Percentiles rank a stretch among this genome's conserved stretches.
Conservation (phyloP, 2,888 invertebrate species). For the Agrotis clavis region DNA sequence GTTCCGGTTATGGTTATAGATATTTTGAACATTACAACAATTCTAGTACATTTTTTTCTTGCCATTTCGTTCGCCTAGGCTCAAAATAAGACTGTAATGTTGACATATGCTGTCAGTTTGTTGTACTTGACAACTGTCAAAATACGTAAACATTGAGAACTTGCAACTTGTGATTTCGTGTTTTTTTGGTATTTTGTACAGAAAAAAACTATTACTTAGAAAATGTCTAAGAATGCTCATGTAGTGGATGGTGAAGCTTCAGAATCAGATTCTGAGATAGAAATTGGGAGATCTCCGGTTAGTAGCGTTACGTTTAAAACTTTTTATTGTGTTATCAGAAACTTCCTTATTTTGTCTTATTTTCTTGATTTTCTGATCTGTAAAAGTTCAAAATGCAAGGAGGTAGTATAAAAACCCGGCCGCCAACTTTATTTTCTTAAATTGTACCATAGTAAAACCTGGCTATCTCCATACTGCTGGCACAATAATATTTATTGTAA, state of each 20-base stretch:
- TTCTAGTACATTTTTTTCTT: neutral
- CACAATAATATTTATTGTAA: neutral
- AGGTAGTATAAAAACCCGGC: neutral
- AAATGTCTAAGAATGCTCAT: slow-evolving; percentile 80
- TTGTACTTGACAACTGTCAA: slow-evolving; percentile 16
- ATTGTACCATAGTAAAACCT: neutral
- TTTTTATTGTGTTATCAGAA: neutral
- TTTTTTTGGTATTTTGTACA: no score
- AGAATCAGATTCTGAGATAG: slow-evolving; percentile 86
- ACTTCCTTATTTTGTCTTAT: neutral
- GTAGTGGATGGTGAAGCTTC: slow-evolving; percentile 88
- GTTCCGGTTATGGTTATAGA: neutral
- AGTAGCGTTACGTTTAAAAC: slow-evolving; percentile 48
- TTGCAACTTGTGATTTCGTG: neutral
- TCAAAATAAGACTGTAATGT: neutral
- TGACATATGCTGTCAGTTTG: neutral
- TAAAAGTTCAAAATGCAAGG: neutral
- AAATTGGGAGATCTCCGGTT: slow-evolving; percentile 83
- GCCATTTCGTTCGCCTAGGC: neutral
- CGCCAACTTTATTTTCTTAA: neutral
- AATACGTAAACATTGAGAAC: slow-evolving; percentile 38
- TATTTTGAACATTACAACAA: neutral
- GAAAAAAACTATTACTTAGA: slow-evolving; percentile 21
- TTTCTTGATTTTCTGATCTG: neutral
- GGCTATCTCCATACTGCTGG: neutral